phyloP scores from a whole-genome alignment of 2,797 vertebrate genomes.

The Acropternis orthonyx region DNA sequence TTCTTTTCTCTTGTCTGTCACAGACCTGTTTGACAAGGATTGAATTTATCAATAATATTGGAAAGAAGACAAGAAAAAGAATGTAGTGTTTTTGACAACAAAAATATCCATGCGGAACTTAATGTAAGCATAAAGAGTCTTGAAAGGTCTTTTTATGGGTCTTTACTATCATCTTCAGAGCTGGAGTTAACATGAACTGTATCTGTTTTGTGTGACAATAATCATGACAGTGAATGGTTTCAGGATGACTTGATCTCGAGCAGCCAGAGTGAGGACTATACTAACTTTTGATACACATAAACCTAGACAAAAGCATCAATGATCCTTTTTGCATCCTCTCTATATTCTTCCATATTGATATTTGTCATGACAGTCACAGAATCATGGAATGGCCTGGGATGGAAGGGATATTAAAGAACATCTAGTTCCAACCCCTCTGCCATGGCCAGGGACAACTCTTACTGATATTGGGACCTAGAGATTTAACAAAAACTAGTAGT shows the following conservation, averaged over 20 bases:
- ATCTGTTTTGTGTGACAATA: not conserved
- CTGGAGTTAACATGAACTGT: not conserved
- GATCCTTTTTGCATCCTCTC: not conserved
- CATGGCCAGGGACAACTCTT: not conserved
- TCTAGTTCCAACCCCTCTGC: not conserved
- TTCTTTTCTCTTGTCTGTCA: not conserved
- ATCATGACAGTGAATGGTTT: not conserved
- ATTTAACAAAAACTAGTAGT: not conserved
- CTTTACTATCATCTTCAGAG: not conserved
- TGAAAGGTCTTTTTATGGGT: not conserved
- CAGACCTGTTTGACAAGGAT: not conserved
- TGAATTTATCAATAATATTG: not conserved
- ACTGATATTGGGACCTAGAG: not conserved
- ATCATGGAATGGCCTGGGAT: too few species aligned
- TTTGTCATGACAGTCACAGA: not conserved
- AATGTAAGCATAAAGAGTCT: not conserved
- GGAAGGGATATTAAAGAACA: not conserved
- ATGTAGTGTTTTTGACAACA: not conserved
- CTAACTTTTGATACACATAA: not conserved
- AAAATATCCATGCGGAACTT: not conserved
- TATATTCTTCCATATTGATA: not conserved
- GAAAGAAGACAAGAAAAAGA: not conserved
- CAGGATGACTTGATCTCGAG: not conserved
- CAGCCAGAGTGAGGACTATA: not conserved
- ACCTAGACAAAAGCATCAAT: not conserved